A percentile compares a stretch with the other conserved stretches of the same genome.
Evolutionary conservation across 2,113 vertebrate genomes (phyloP).

Genomic region (Arothron firmamentum): DNA sequence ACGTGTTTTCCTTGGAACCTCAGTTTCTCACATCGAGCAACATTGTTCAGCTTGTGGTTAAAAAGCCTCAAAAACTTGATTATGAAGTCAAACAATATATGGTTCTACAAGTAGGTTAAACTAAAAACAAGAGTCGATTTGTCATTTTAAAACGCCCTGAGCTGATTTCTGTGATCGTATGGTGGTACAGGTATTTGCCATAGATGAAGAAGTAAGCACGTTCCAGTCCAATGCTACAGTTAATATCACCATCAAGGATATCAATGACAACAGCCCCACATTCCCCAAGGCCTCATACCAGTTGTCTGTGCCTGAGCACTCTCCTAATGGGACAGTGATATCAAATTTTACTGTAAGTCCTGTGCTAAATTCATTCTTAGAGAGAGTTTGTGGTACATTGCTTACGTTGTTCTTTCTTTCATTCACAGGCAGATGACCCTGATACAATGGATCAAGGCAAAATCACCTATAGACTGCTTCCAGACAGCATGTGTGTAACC

Average conservation of each 20-base stretch:
- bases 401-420: neutral
- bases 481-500: conserved; percentile 79
- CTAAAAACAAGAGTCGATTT: neutral
- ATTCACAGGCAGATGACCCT: conserved; percentile 80
- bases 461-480: conserved; percentile 83
- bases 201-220: conserved; percentile 44
- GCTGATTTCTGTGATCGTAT: conserved; percentile 17
- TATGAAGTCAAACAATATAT: conserved; percentile 76
- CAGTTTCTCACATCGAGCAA: conserved; percentile 31
- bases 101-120: conserved; percentile 75
- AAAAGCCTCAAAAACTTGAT: conserved; percentile 72
- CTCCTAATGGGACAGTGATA: conserved; percentile 58
- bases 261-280: conserved; percentile 84
- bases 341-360: conserved; percentile 74
- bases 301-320: conserved; percentile 74
- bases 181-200: conserved; percentile 79
- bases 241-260: conserved; percentile 80
- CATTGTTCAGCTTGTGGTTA: conserved; percentile 78
- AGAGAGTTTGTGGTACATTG: neutral
- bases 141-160: neutral
- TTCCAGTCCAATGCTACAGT: conserved; percentile 72
- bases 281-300: conserved; percentile 74
- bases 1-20: conserved; percentile 79
- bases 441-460: conserved; percentile 76
- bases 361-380: neutral